Conservation (phyloP, 1,140 invertebrate genomes). For the Hylaeus anthracinus region DNA sequence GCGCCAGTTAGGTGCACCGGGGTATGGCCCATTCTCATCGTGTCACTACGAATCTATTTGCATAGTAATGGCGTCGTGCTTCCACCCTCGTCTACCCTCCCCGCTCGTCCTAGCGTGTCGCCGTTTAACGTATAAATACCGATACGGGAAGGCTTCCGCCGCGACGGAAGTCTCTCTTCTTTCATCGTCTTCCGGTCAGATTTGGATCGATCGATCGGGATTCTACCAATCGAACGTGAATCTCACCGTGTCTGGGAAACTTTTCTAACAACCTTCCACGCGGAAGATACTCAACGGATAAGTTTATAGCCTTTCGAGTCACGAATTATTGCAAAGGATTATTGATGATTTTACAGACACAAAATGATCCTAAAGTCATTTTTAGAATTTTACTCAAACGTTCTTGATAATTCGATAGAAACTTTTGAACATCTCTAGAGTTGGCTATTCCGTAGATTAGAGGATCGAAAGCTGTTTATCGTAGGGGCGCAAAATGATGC, state of each 20-base stretch:
- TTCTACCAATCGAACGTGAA: neutral
- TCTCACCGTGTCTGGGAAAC: neutral
- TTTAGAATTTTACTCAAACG: no score
- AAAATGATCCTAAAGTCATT: no score
- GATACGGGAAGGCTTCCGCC: conserved; percentile 23
- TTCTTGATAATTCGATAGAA: neutral
- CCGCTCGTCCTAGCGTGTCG: neutral
- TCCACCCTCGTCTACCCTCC: conserved; percentile 44
- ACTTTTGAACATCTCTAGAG: no score
- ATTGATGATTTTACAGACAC: no score
- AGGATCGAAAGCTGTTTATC: neutral
- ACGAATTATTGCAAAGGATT: no score
- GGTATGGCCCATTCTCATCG: conserved; percentile 72
- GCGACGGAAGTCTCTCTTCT: conserved; percentile 3
- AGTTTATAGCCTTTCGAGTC: no score
- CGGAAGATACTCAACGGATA: no score
- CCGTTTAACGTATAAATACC: conserved; percentile 60
- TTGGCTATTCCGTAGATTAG: neutral
- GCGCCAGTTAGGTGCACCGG: conserved; percentile 72
- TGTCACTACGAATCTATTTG: conserved; percentile 79
- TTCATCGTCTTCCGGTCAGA: conserved; percentile 11
- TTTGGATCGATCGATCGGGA: neutral
- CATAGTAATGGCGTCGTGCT: conserved; percentile 75
- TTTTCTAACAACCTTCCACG: no score
- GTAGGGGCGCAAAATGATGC: neutral